Percentiles rank a stretch among this genome's conserved stretches.
Evolutionary conservation across 1,140 invertebrate genomes (phyloP).

Genomic region (Ostrea edulis): DNA sequence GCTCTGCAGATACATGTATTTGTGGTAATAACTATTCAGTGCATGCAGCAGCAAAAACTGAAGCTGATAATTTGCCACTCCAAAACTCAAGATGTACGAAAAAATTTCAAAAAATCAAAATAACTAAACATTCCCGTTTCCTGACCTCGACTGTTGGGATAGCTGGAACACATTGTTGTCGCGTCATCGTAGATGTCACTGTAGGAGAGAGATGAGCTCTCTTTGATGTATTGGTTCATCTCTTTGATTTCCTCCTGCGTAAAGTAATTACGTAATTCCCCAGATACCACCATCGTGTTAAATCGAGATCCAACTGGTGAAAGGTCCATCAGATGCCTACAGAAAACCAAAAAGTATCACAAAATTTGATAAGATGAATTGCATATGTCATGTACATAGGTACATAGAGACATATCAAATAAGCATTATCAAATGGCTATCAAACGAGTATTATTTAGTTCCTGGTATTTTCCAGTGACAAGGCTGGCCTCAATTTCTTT

Average conservation of each 20-base stretch:
- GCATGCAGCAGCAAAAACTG: neutral
- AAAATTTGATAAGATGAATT: neutral
- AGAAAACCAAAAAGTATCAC: neutral
- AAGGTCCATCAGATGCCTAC: constrained; percentile 71
- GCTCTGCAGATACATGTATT: neutral
- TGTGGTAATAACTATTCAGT: neutral
- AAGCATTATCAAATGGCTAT: too few species aligned
- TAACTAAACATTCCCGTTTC: neutral
- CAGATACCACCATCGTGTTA: constrained; percentile 65
- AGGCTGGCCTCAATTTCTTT: too few species aligned
- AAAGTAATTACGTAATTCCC: constrained; percentile 69
- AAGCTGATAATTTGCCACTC: neutral
- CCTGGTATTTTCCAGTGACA: too few species aligned
- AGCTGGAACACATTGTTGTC: constrained; percentile 65
- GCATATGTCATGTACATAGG: too few species aligned
- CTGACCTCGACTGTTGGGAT: constrained; percentile 68
- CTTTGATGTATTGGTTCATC: constrained; percentile 64
- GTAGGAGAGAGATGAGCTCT: constrained; percentile 55
- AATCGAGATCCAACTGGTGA: constrained; percentile 67
- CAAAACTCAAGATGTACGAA: neutral
- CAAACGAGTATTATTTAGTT: too few species aligned
- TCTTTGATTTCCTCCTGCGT: constrained; percentile 68
- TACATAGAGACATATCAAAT: too few species aligned
- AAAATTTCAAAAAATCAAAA: neutral
- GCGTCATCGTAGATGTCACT: constrained; percentile 67